Percentiles rank a stretch among this genome's conserved stretches.
Conservation (phyloP, 2,113 vertebrate species). For the Misgurnus mizolepis region DNA sequence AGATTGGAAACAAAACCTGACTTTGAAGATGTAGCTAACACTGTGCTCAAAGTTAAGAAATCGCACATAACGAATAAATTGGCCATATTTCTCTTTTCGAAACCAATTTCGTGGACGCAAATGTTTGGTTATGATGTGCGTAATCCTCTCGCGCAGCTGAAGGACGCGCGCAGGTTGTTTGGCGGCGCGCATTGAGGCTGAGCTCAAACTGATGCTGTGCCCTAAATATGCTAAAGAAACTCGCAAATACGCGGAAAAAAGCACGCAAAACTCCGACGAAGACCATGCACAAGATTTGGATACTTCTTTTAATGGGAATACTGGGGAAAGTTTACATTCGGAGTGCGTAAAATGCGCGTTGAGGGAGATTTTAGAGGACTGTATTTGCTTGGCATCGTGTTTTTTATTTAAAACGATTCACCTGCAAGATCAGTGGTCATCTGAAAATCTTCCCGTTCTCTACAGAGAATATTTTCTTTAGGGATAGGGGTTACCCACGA, state of each 20-base stretch:
- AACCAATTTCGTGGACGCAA: not conserved
- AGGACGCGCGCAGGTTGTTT: not conserved
- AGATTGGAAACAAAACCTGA: not conserved
- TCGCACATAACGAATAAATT: too few species aligned
- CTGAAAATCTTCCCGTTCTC: not conserved
- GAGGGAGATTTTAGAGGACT: not conserved
- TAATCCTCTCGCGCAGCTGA: slow-evolving; percentile 14
- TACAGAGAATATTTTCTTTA: not conserved
- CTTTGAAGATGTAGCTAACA: not conserved
- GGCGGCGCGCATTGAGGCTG: not conserved
- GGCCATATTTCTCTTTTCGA: not conserved
- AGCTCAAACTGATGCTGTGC: not conserved
- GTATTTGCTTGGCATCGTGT: not conserved
- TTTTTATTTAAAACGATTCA: not conserved
- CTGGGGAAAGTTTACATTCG: not conserved
- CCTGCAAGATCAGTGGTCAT: not conserved
- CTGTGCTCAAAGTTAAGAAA: too few species aligned
- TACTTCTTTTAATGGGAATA: not conserved
- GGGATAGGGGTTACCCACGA: not conserved
- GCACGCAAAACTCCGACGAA: not conserved
- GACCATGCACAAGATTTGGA: not conserved
- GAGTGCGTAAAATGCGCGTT: not conserved
- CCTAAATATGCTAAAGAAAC: not conserved
- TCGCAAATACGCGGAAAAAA: not conserved
- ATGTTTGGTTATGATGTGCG: slow-evolving; percentile 20